These are phyloP conservation scores for Drosophila carrolli DNA, from an alignment of 1,140 invertebrate genomes.

Conservation along the genomic window DNA sequence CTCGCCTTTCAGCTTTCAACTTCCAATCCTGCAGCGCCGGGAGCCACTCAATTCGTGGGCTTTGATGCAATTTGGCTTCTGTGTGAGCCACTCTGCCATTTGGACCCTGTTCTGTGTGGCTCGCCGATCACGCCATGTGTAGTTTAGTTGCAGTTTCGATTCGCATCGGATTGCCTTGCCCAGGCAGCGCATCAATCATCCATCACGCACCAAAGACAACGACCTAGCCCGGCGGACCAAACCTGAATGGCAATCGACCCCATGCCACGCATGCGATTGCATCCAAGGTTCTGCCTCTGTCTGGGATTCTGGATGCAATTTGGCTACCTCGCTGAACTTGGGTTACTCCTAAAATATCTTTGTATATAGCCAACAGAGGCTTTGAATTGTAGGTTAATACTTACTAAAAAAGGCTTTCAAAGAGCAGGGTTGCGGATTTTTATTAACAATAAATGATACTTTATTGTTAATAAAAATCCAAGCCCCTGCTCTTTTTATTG, in stretches of 20 bases:
- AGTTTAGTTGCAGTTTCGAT: conserved; percentile 81
- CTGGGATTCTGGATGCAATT: not conserved
- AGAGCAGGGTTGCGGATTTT: too few relatives aligned
- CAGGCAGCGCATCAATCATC: conserved; percentile 79
- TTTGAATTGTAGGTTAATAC: not conserved
- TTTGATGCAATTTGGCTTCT: conserved; percentile 84
- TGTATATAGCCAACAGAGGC: not conserved
- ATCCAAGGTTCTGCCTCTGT: conserved; percentile 13
- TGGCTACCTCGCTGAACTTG: not conserved
- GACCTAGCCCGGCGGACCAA: conserved; percentile 38
- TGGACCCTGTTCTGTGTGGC: conserved; percentile 66
- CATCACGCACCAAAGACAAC: conserved; percentile 68
- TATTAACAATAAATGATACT: too few relatives aligned
- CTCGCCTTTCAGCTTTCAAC: conserved; percentile 31
- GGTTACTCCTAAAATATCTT: not conserved
- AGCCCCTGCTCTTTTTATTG: too few relatives aligned
- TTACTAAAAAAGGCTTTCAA: not conserved
- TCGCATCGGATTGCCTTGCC: conserved; percentile 75
- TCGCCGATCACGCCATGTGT: conserved; percentile 72
- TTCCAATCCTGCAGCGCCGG: conserved; percentile 36
- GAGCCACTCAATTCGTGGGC: conserved; percentile 62
- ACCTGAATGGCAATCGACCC: conserved; percentile 22
- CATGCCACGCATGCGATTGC: conserved; percentile 16
- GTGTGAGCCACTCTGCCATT: conserved; percentile 68
- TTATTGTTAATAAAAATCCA: too few relatives aligned